Evolutionary conservation across 1,140 invertebrate species (phyloP).

Genomic region (Lutraria rhynchaena): DNA sequence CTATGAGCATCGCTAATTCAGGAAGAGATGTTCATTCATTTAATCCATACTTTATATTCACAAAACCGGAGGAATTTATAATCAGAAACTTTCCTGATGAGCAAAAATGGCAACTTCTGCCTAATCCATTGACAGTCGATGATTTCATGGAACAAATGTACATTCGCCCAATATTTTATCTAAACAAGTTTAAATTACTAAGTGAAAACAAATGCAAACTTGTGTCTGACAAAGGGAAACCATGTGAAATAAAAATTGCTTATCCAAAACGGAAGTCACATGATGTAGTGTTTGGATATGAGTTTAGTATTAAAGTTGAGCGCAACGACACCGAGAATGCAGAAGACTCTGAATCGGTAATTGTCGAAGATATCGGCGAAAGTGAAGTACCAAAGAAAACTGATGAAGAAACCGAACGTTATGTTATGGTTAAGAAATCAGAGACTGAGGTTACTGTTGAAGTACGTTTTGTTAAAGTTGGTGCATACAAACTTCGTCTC

Average conservation of each 20-base stretch:
- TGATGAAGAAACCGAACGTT: background rate
- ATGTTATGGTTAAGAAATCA: constrained; percentile 45
- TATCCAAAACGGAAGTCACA: background rate
- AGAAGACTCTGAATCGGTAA: background rate
- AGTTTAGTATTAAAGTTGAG: constrained; percentile 26
- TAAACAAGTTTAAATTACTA: constrained; percentile 22
- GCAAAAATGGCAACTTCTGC: constrained; percentile 57
- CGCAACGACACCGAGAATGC: background rate
- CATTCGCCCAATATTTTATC: constrained; percentile 33
- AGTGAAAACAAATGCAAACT: constrained; percentile 32
- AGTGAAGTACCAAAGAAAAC: background rate
- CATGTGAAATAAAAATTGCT: constrained; percentile 42
- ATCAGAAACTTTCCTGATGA: constrained; percentile 59
- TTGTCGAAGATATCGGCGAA: background rate
- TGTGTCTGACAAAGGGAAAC: constrained; percentile 30
- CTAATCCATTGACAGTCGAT: constrained; percentile 42
- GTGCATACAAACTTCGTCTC: constrained; percentile 29
- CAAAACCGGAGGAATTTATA: constrained; percentile 59
- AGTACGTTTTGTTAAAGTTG: constrained; percentile 24
- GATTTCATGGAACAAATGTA: constrained; percentile 35
- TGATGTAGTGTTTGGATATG: constrained; percentile 51
- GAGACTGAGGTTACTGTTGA: constrained; percentile 33
- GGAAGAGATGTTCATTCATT: constrained; percentile 26
- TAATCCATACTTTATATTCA: constrained; percentile 57
- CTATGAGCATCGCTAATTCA: background rate